phyloP scores from a whole-genome alignment of 2,797 vertebrate species.

The Cyclura pinguis region DNA sequence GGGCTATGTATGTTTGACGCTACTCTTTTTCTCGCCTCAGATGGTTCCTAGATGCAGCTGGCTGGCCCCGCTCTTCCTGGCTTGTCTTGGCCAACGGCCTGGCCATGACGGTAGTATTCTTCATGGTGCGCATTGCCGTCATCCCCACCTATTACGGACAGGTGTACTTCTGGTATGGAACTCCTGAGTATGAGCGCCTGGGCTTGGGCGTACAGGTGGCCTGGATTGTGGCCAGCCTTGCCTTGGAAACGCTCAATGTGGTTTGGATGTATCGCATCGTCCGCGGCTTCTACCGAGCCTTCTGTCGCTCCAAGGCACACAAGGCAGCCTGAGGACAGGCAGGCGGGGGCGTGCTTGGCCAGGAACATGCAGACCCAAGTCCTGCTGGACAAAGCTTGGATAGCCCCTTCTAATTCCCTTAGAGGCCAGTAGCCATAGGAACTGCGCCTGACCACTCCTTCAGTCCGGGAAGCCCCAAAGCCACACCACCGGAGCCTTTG shows the following conservation, averaged over 20 bases:
- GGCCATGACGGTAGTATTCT: slow-evolving; percentile 84
- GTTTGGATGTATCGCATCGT: slow-evolving; percentile 87
- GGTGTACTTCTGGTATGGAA: slow-evolving; percentile 85
- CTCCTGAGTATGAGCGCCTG: slow-evolving; percentile 80
- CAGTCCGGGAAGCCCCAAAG: background rate
- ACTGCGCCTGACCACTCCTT: background rate
- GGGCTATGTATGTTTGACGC: background rate
- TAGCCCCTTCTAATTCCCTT: background rate
- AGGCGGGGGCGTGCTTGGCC: background rate
- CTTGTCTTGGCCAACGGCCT: slow-evolving; percentile 82
- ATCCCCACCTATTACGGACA: slow-evolving; percentile 86
- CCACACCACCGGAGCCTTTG: background rate
- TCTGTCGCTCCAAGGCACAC: slow-evolving; percentile 57
- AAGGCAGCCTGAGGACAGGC: slow-evolving; percentile 44
- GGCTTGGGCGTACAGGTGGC: slow-evolving; percentile 85
- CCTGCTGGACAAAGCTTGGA: background rate
- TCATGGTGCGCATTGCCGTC: slow-evolving; percentile 84
- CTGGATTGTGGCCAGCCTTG: slow-evolving; percentile 87
- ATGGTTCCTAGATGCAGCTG: slow-evolving; percentile 85
- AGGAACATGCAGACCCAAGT: background rate
- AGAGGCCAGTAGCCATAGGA: slow-evolving; percentile 12
- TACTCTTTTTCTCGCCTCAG: slow-evolving; percentile 56
- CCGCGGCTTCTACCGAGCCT: slow-evolving; percentile 84
- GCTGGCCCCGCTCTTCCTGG: slow-evolving; percentile 80
- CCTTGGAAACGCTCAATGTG: slow-evolving; percentile 83